Evolutionary conservation across 2,113 vertebrate species (phyloP), one percentile per base, ranked within the genome.

Genomic region (Archocentrus centrarchus): DNA sequence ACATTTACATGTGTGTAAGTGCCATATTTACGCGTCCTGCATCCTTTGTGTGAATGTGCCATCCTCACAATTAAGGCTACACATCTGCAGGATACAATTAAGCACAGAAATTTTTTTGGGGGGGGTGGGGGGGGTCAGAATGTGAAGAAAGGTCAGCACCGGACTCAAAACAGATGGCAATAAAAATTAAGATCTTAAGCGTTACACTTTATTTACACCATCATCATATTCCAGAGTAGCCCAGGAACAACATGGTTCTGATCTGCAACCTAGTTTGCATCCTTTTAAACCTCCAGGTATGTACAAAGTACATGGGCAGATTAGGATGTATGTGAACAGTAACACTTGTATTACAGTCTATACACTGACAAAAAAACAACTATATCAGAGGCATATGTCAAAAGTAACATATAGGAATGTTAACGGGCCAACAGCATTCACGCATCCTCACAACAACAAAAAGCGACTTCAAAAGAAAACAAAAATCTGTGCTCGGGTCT

Each of bases 401-500:
- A 85, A 39, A 37, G 18, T 75, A 18, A 82, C 41, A 62, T 80
- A 59, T 80, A 70, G 60, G 59, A 83, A 85, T 85, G 75, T 81
- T 60, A 50, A 82, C n/a, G n/a, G 7, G 32, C 32, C 44, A 58
- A 85, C 76, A 81, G 86, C 87, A 73, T 88, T 90, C 83, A 86
- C 55, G 81, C 84, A 86, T 84, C 68, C 39, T 83, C 89, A 81
- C 82, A 80, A 58, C 60, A 88, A 79, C 62, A 86, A 59, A 75
- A 85, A 79, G 30, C 4, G 47, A 78, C 75, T 78, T 59, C 32
- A 59, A 64, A 13, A 73, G 15, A 59, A 20, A 35, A 64, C 35
- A 59, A 27, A 57, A 75, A 59, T 85, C 75, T 92, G 90, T 92
- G 88, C 90, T 94, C 80, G 32, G 83, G 86, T 91, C 88, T 81